Evolutionary conservation across 2,888 invertebrate genomes (phyloP).

Genomic region (Cheilosia variabilis): DNA sequence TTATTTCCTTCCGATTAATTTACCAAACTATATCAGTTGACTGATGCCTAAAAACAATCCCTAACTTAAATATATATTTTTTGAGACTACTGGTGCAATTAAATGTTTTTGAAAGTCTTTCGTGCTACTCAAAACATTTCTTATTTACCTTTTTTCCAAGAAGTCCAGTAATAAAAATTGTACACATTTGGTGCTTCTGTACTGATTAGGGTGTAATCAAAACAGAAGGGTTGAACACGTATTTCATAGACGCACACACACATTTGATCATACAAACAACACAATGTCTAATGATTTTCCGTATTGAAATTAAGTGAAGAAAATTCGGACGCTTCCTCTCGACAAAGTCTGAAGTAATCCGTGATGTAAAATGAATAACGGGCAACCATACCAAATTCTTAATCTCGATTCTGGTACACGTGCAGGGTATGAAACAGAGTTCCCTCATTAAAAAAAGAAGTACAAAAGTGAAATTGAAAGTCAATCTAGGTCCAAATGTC

Average conservation of each 20-base stretch:
- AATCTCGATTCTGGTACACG: constrained; percentile 30
- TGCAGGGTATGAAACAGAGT: constrained; percentile 9
- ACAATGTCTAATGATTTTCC: constrained; percentile 40
- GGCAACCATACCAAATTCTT: constrained; percentile 15
- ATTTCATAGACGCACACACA: background rate
- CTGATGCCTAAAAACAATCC: too few species aligned
- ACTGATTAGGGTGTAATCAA: constrained; percentile 33
- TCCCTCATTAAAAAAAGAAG: constrained; percentile 13
- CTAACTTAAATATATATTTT: background rate
- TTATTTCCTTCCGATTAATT: too few species aligned
- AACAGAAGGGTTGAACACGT: constrained; percentile 13
- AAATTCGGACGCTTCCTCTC: constrained; percentile 35
- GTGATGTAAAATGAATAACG: constrained; percentile 5
- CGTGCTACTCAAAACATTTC: constrained; percentile 1
- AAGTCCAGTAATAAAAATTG: constrained; percentile 9
- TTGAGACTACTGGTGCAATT: background rate
- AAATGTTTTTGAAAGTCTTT: background rate
- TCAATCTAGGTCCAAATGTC: constrained; percentile 27
- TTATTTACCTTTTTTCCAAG: background rate
- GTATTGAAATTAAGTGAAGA: constrained; percentile 34
- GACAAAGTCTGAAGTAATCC: constrained; percentile 18
- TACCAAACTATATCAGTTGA: too few species aligned
- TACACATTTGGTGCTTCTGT: constrained; percentile 12
- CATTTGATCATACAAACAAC: constrained; percentile 9
- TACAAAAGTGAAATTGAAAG: constrained; percentile 33